A percentile compares a stretch with the other conserved stretches of the same genome.
Conservation (phyloP, 2,113 vertebrate species). For the Malurus cyaneus region DNA sequence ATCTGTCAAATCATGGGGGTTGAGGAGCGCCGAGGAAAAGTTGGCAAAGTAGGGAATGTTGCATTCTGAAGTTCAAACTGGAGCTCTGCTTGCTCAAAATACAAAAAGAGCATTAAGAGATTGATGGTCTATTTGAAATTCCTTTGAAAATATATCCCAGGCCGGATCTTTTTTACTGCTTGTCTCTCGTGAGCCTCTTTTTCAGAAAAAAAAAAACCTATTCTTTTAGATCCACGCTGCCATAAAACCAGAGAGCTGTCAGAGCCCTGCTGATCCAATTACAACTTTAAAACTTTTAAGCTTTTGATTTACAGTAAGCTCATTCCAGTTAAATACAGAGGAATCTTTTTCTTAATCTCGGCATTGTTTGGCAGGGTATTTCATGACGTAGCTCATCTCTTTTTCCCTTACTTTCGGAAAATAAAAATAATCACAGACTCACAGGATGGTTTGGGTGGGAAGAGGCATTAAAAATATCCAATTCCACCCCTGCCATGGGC, state of each 20-base stretch:
- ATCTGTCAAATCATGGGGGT: conserved; percentile 4
- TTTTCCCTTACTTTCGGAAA: neutral
- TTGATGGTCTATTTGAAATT: conserved; percentile 43
- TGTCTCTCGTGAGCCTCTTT: conserved; percentile 5
- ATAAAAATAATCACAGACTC: neutral
- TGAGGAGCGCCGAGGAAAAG: neutral
- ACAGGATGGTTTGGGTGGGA: neutral
- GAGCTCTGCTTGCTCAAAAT: neutral
- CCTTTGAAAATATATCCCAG: conserved; percentile 49
- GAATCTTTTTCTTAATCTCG: neutral
- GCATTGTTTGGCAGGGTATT: neutral
- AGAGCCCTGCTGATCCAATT: conserved; percentile 53
- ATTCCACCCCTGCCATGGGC: rapidly evolving
- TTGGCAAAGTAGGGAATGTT: neutral
- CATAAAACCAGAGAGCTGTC: conserved; percentile 46
- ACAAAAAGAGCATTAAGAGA: conserved; percentile 46
- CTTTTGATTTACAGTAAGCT: conserved; percentile 53
- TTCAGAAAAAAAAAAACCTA: neutral
- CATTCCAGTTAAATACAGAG: conserved; percentile 28
- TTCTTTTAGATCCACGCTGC: conserved; percentile 18
- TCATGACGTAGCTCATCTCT: neutral
- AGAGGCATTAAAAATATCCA: neutral
- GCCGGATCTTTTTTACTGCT: conserved; percentile 16
- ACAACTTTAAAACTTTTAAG: conserved; percentile 53
- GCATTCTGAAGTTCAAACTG: neutral